Percentiles rank a stretch among this genome's conserved stretches.
Conservation (phyloP, 2,113 vertebrate genomes). For the Phyllopteryx taeniolatus region DNA sequence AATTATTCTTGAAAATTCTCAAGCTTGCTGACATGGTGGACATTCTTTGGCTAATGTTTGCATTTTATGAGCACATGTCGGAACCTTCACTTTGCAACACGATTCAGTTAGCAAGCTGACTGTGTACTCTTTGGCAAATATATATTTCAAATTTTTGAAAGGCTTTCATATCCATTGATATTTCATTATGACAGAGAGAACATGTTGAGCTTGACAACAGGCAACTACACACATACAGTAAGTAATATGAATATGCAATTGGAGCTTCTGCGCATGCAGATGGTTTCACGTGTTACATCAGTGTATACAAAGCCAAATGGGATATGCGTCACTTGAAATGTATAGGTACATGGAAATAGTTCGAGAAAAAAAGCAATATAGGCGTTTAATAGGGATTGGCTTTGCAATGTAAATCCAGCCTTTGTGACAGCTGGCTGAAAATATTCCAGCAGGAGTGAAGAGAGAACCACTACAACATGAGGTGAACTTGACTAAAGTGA, state of each 20-base stretch:
- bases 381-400: neutral
- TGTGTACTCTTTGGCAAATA: no score
- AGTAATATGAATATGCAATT: neutral
- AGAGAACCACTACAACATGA: conserved; percentile 38
- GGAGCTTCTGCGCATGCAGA: neutral
- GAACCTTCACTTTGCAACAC: no score
- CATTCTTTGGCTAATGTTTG: no score
- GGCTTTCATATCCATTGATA: no score
- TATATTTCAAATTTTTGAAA: no score
- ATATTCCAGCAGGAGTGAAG: conserved; percentile 35
- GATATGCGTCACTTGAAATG: neutral
- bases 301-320: neutral
- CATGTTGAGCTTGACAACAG: no score
- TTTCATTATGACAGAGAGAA: no score
- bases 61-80: no score
- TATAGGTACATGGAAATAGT: neutral
- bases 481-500: conserved; percentile 58
- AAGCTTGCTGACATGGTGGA: no score
- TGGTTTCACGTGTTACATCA: neutral
- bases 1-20: no score
- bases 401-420: neutral
- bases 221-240: no score
- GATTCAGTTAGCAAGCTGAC: no score
- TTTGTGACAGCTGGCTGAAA: conserved; percentile 26
- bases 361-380: neutral